Evolutionary conservation across 2,888 invertebrate genomes (phyloP), one percentile per base, ranked within the genome.

Genomic region (Drosophila subquinaria): DNA sequence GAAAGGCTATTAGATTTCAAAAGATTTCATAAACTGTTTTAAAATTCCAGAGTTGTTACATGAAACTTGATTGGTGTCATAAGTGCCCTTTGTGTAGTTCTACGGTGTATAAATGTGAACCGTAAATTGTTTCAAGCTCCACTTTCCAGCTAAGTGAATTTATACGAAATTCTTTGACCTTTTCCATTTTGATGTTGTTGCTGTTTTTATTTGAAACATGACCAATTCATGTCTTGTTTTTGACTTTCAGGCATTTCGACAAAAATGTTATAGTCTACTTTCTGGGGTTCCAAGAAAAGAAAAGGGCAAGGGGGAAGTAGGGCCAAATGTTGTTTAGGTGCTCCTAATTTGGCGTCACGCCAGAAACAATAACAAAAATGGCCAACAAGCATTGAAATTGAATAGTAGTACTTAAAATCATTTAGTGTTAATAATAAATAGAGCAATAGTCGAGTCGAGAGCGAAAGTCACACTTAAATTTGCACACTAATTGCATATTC

Each of bases 401-500:
- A 87, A 87, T 87, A 80, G 63, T 81, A 69, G 73, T 63, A 55
- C 74, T 66, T 73, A 66, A 65, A 75, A 79, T 73, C 73, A 76
- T 86, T 86, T 84, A 82, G 88, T 80, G 72, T 88, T 75, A 86
- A 86, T 86, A 88, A 89, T 89, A 82, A 78, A 89, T 86, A 76
- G 68, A 67, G 73, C 36, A 55, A 73, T 77, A 72, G 72, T 64
- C 33, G 57, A 64, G 64, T 61, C 52, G 66, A 72, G 65, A 60
- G n/a, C 9, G 33, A 45, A 33, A 50, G 59, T 64, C 76, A 81
- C 79, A 82, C 88, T 89, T 79, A 42, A 82, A 89, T 88, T 85
- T 85, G 83, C 84, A 85, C 84, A 89, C 84, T 85, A 85, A 85
- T 89, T 85, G 87, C 81, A 73, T 79, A 79, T 84, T 89, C 87